Percentiles rank a stretch among this genome's conserved stretches.
phyloP scores from a whole-genome alignment of 1,140 invertebrate species.

The Eriocheir sinensis region DNA sequence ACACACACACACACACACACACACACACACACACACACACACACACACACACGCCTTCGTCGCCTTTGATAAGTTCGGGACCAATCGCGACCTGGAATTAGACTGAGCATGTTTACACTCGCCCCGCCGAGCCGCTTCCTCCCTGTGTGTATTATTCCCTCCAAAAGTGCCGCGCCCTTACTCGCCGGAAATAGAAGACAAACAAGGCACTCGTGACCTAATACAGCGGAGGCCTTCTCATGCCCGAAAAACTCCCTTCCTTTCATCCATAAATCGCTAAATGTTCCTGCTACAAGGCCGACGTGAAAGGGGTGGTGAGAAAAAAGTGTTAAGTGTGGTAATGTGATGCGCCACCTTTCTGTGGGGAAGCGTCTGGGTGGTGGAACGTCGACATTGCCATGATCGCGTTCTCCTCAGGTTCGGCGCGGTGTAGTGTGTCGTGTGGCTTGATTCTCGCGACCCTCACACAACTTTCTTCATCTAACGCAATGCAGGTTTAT shows the following conservation, averaged over 20 bases:
- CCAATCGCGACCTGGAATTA: constrained; percentile 9
- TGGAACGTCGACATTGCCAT: not conserved
- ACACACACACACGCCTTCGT: not conserved
- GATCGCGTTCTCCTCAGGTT: not conserved
- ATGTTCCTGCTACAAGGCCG: not conserved
- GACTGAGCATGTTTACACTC: not conserved
- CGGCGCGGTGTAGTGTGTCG: not conserved
- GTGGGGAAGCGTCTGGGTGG: not conserved
- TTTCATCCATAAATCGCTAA: not conserved
- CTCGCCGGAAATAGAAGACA: not conserved
- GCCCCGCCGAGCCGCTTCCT: not conserved
- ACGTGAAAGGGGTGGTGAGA: not conserved
- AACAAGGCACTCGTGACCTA: not conserved
- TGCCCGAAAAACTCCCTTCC: not conserved
- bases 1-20: constrained; percentile 22
- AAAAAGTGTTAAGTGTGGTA: not conserved
- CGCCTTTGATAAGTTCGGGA: not conserved
- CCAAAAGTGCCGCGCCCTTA: not conserved
- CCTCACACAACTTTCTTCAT: constrained; percentile 32
- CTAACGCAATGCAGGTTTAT: not conserved
- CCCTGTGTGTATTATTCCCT: not conserved
- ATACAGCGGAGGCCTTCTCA: not conserved
- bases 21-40: constrained; percentile 2
- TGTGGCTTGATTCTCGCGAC: not conserved
- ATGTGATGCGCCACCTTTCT: not conserved